Conservation (phyloP, 2,797 vertebrate species). For the Macropus fuliginosus region DNA sequence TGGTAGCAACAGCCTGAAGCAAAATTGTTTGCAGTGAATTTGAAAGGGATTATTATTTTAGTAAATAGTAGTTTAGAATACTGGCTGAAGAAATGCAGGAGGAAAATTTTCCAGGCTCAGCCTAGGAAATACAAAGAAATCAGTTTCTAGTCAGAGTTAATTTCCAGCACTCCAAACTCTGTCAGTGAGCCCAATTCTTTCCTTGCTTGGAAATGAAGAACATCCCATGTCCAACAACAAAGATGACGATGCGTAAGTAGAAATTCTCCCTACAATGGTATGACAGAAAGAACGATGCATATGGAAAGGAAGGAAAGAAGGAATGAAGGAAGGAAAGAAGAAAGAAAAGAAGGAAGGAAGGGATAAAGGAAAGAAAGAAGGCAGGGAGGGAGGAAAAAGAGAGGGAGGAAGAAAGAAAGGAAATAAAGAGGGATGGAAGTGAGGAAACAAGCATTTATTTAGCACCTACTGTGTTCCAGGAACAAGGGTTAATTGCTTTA, state of each 20-base stretch:
- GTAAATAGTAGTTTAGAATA: conserved; percentile 32
- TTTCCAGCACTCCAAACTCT: conserved; percentile 4
- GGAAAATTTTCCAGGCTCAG: conserved; percentile 7
- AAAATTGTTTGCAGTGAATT: conserved; percentile 66
- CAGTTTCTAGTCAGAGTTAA: conserved; percentile 56
- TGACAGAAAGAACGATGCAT: background rate
- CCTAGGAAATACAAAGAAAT: conserved; percentile 47
- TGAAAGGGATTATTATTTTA: conserved; percentile 65
- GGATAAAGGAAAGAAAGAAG: background rate
- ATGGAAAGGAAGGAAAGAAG: background rate
- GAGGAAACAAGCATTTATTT: too few species aligned
- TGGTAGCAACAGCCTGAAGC: conserved; percentile 58
- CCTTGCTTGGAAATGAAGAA: conserved; percentile 22
- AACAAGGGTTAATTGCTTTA: too few species aligned
- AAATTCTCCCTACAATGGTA: background rate
- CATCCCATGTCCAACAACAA: background rate
- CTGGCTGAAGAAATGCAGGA: conserved; percentile 47
- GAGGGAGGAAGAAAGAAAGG: background rate
- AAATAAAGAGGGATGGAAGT: too few species aligned
- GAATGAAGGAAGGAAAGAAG: background rate
- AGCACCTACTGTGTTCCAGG: too few species aligned
- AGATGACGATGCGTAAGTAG: background rate
- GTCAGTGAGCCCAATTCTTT: background rate
- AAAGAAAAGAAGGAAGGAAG: background rate
- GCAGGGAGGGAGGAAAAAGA: too few species aligned